Conservation (phyloP, 1,140 invertebrate species). For the Heliconius melpomene region DNA sequence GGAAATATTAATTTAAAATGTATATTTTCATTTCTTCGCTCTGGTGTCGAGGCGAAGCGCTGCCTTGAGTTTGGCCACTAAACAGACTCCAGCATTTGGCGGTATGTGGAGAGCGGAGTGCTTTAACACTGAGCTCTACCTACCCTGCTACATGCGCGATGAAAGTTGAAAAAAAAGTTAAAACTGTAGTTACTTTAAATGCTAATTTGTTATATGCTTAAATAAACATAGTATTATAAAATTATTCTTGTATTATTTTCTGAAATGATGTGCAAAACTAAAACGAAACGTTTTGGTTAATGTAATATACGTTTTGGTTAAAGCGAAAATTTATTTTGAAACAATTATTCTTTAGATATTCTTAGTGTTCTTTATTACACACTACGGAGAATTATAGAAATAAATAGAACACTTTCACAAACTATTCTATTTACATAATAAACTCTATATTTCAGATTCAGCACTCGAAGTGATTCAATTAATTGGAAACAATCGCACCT, state of each 20-base stretch:
- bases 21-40: too few species aligned
- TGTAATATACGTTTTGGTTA: too few species aligned
- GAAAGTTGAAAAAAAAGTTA: not conserved
- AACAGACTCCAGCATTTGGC: not conserved
- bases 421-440: not conserved
- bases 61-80: not conserved
- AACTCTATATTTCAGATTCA: slow-evolving; percentile 22
- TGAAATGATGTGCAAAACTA: too few species aligned
- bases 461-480: slow-evolving; percentile 16
- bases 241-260: too few species aligned
- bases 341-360: not conserved
- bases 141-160: not conserved
- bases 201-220: too few species aligned
- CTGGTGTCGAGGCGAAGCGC: too few species aligned
- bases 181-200: too few species aligned
- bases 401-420: not conserved
- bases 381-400: not conserved
- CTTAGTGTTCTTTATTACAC: not conserved
- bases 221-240: too few species aligned
- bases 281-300: too few species aligned
- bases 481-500: slow-evolving; percentile 12
- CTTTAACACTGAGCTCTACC: not conserved
- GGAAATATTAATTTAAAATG: too few species aligned
- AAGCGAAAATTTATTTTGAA: too few species aligned
- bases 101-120: not conserved